These are phyloP conservation scores for Entomobrya proxima DNA, from an alignment of 2,888 invertebrate species.

Conservation along the genomic window DNA sequence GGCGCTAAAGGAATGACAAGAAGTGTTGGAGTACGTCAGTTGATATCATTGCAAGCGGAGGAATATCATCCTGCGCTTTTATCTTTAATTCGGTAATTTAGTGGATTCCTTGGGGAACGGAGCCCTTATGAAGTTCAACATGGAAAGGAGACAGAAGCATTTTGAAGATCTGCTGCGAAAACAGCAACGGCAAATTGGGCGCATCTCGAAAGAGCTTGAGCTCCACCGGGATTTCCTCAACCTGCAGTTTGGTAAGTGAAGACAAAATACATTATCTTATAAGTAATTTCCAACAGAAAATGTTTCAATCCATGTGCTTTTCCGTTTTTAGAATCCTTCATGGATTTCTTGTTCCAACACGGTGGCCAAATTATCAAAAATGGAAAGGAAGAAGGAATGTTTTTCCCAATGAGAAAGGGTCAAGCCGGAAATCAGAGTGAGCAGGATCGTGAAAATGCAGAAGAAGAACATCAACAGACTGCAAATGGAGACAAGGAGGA, in stretches of 20 bases:
- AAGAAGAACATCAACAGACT: neutral
- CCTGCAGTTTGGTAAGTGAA: conserved; percentile 70
- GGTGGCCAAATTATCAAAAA: conserved; percentile 65
- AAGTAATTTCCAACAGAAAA: too few relatives aligned
- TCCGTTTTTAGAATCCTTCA: conserved; percentile 59
- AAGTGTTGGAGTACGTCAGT: too few relatives aligned
- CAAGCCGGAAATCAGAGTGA: conserved; percentile 21
- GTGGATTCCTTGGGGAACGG: neutral
- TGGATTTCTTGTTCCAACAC: conserved; percentile 62
- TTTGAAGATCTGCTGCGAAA: conserved; percentile 57
- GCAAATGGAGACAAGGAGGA: conserved; percentile 13
- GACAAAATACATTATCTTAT: too few relatives aligned
- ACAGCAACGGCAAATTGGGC: conserved; percentile 56
- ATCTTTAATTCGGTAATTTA: neutral
- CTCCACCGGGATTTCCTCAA: conserved; percentile 67
- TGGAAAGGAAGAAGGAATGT: conserved; percentile 58
- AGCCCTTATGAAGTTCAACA: conserved; percentile 38
- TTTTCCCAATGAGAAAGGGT: conserved; percentile 57
- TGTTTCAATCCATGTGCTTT: too few relatives aligned
- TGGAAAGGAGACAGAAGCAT: conserved; percentile 62
- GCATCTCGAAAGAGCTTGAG: conserved; percentile 59
- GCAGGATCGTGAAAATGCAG: neutral
- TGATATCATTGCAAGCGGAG: too few relatives aligned
- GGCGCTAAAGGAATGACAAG: too few relatives aligned
- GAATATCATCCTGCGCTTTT: neutral